phyloP scores from a whole-genome alignment of 2,888 invertebrate genomes.

The Kryphioiulus occultus region DNA sequence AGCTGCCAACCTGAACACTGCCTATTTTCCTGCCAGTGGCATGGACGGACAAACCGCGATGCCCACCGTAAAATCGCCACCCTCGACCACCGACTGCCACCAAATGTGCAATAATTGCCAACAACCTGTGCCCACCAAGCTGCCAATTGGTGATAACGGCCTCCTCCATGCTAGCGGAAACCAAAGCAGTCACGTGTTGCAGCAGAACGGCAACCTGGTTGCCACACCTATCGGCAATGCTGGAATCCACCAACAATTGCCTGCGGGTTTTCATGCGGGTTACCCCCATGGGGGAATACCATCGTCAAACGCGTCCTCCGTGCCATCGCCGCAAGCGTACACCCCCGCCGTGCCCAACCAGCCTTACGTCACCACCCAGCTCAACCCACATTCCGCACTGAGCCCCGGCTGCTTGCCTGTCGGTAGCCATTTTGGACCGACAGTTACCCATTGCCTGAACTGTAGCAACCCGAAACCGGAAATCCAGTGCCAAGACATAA shows the following conservation, averaged over 20 bases:
- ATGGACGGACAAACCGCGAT: not conserved
- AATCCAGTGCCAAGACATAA: constrained; percentile 75
- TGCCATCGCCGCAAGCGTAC: constrained; percentile 7
- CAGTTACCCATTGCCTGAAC: constrained; percentile 55
- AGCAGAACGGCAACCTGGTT: not conserved
- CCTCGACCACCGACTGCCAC: constrained; percentile 52
- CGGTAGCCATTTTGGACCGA: not conserved
- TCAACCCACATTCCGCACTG: constrained; percentile 39
- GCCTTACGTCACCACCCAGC: not conserved
- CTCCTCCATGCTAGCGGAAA: not conserved
- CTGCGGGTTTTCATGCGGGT: not conserved
- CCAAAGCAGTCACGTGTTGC: constrained; percentile 33
- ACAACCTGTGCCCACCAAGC: constrained; percentile 28
- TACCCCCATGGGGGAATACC: not conserved
- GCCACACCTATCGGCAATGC: not conserved
- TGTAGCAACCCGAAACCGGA: constrained; percentile 62
- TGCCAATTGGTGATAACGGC: not conserved
- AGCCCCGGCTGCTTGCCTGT: not conserved
- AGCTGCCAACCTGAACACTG: not conserved
- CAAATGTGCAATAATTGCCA: constrained; percentile 53
- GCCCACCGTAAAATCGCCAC: not conserved
- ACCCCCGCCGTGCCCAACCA: not conserved
- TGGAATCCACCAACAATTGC: not conserved
- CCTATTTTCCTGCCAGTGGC: not conserved
- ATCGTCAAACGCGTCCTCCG: not conserved